Conservation (phyloP, 2,888 invertebrate genomes). For the Arge pagana region DNA sequence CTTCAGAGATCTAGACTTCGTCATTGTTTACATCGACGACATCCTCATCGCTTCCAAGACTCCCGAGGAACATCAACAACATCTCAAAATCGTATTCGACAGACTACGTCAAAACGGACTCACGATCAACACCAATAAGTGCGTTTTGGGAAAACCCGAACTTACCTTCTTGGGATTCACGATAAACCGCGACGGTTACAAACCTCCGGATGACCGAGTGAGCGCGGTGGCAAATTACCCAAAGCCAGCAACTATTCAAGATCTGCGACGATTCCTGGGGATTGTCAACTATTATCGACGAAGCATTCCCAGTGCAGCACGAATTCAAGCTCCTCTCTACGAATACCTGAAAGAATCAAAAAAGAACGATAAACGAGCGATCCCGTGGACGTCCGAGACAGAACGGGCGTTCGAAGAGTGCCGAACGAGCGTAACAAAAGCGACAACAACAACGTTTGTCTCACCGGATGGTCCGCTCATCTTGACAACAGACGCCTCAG, state of each 20-base stretch:
- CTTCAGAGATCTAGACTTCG: slow-evolving; percentile 32
- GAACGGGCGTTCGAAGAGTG: neutral
- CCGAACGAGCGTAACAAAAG: neutral
- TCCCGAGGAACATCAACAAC: slow-evolving; percentile 16
- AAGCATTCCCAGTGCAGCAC: slow-evolving; percentile 21
- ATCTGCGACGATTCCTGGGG: slow-evolving; percentile 24
- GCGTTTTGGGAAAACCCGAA: slow-evolving; percentile 6
- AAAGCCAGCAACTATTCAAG: slow-evolving; percentile 13
- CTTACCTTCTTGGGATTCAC: slow-evolving; percentile 16
- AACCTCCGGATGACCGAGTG: slow-evolving; percentile 4
- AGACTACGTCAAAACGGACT: slow-evolving; percentile 4
- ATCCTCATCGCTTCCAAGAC: slow-evolving; percentile 13
- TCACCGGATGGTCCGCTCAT: neutral
- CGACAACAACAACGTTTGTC: neutral
- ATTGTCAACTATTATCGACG: slow-evolving; percentile 25
- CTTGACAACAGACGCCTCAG: neutral
- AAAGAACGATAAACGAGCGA: neutral
- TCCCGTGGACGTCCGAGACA: neutral
- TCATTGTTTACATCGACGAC: slow-evolving; percentile 37
- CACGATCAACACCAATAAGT: neutral
- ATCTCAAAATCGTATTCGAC: slow-evolving; percentile 19
- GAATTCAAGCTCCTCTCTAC: neutral
- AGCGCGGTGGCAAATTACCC: slow-evolving; percentile 9
- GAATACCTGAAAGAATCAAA: neutral
- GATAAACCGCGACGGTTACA: slow-evolving; percentile 9